These are phyloP conservation scores for Knipowitschia caucasica DNA, from an alignment of 2,797 vertebrate species.

Conservation along the genomic window DNA sequence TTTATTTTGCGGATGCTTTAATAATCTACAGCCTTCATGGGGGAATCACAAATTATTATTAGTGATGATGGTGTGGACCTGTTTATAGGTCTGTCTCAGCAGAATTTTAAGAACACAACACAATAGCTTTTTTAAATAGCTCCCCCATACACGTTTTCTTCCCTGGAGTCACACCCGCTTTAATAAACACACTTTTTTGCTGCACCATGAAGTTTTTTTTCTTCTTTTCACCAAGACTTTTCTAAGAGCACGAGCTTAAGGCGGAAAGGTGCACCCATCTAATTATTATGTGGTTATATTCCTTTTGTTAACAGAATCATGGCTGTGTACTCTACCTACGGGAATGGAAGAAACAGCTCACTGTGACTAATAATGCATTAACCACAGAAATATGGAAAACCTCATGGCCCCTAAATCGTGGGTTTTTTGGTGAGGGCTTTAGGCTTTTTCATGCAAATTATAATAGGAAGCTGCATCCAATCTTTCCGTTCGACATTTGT, in stretches of 20 bases:
- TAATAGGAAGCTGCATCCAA: constrained; percentile 10
- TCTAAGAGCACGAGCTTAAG: constrained; percentile 47
- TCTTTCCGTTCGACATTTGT: constrained; percentile 5
- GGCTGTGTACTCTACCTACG: constrained; percentile 21
- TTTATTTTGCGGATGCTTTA: constrained; percentile 27
- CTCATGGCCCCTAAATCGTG: constrained; percentile 28
- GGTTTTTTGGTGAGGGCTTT: constrained; percentile 11
- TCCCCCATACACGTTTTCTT: constrained; percentile 11
- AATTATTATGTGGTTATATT: constrained; percentile 50
- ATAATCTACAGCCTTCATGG: constrained; percentile 29
- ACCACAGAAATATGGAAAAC: constrained; percentile 41
- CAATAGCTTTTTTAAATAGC: constrained; percentile 44
- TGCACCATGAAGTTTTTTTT: constrained; percentile 36
- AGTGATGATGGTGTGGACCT: constrained; percentile 23
- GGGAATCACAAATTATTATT: constrained; percentile 47
- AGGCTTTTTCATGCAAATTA: constrained; percentile 31
- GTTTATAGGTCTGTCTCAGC: constrained; percentile 45
- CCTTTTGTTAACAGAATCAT: constrained; percentile 46
- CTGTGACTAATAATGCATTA: constrained; percentile 44
- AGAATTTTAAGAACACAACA: constrained; percentile 26
- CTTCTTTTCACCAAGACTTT: constrained; percentile 27
- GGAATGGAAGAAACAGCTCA: constrained; percentile 27
- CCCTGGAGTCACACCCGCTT: constrained; percentile 36
- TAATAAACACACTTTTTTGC: constrained; percentile 56
- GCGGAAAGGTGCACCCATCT: constrained; percentile 36